Evolutionary conservation across 1,140 invertebrate species (phyloP).

Genomic region (Bombus confusus): DNA sequence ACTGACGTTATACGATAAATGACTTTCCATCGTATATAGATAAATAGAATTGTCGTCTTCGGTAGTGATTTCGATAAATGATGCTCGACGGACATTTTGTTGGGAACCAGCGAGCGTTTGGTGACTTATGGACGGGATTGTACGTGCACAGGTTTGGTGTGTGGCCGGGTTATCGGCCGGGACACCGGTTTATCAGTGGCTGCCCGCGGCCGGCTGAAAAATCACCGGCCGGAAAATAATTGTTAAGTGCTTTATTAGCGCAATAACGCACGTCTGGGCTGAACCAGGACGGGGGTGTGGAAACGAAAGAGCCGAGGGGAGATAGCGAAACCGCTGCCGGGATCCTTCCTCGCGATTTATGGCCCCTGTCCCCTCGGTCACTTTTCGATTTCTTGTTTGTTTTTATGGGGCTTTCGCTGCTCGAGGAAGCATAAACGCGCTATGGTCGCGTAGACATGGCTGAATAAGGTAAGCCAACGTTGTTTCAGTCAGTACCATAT

Average conservation of each 20-base stretch:
- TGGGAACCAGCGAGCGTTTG: not conserved
- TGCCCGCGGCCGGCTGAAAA: conserved; percentile 59
- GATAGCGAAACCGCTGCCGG: conserved; percentile 43
- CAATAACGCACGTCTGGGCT: conserved; percentile 55
- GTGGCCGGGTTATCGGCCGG: conserved; percentile 54
- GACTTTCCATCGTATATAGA: not conserved
- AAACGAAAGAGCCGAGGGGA: conserved; percentile 52
- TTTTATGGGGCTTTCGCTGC: not conserved
- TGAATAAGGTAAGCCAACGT: too few relatives aligned
- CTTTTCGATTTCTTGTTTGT: conserved; percentile 29
- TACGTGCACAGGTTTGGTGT: conserved; percentile 25
- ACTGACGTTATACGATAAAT: not conserved
- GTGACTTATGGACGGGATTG: conserved; percentile 11
- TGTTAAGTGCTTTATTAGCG: conserved; percentile 70
- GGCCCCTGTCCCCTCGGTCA: not conserved
- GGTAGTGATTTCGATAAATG: not conserved
- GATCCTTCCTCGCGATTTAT: conserved; percentile 43
- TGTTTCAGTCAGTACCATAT: too few relatives aligned
- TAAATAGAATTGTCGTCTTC: not conserved
- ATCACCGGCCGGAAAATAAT: conserved; percentile 70
- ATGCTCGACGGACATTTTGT: not conserved
- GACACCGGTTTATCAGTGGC: conserved; percentile 61
- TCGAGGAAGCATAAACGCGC: not conserved
- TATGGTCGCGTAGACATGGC: too few relatives aligned
- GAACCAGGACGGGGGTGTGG: conserved; percentile 13